Conservation (phyloP, 2,797 vertebrate species). For the Scolopax bukidnonensis region DNA sequence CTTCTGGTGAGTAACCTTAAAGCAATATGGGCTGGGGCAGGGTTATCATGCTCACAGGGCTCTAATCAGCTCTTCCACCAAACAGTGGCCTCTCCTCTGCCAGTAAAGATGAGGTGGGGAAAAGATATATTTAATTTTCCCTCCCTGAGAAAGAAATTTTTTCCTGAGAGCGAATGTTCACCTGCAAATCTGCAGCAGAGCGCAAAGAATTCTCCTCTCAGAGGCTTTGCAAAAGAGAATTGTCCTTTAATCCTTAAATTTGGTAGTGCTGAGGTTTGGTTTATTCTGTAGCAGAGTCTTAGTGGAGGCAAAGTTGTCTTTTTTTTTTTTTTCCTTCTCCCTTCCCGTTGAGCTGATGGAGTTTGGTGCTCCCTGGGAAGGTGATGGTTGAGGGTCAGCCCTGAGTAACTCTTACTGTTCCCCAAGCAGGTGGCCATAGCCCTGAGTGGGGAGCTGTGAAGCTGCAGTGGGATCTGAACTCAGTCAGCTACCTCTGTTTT, state of each 20-base stretch:
- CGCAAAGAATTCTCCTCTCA: accelerated
- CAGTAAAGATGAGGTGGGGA: not conserved
- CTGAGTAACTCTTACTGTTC: not conserved
- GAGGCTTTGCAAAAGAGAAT: not conserved
- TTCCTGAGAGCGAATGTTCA: not conserved
- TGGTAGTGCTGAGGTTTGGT: not conserved
- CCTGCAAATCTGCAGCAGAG: not conserved
- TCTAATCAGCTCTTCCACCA: not conserved
- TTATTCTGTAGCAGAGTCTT: not conserved
- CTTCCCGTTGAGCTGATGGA: not conserved
- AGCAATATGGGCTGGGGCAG: not conserved
- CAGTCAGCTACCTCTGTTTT: not conserved
- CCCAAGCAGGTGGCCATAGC: not conserved
- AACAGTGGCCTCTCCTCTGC: not conserved
- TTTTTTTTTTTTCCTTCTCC: not conserved
- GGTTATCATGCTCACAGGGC: accelerated
- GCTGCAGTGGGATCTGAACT: not conserved
- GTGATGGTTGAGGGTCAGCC: not conserved
- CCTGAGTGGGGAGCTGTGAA: not conserved
- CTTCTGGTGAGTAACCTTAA: not conserved
- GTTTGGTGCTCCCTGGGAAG: not conserved
- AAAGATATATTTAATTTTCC: not conserved
- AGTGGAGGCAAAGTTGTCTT: not conserved
- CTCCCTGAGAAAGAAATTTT: not conserved
- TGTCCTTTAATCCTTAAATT: not conserved